A percentile compares a stretch with the other conserved stretches of the same genome.
phyloP scores from a whole-genome alignment of 30 jellyfish, hydroid and myxozoan species.

The Mastigias papua region DNA sequence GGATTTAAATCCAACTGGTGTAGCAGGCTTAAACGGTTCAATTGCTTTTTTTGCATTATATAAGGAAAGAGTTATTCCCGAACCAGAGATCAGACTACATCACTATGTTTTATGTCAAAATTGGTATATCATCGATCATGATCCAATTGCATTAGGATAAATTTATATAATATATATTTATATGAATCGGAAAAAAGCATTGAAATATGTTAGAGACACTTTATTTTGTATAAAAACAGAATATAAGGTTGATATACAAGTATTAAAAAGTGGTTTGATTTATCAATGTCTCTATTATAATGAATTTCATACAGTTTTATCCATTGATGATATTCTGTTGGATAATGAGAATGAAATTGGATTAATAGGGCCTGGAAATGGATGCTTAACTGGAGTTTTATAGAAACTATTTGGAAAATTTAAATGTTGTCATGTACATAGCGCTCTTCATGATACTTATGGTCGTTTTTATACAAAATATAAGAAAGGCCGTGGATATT shows the following conservation, averaged over 20 bases:
- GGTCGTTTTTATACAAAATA: slow-evolving; percentile 12
- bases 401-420: background rate
- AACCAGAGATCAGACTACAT: slow-evolving; percentile 16
- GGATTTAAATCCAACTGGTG: slow-evolving; percentile 45
- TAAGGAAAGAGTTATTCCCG: background rate
- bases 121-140: slow-evolving; percentile 7
- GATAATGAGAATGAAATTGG: background rate
- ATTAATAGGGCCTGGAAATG: slow-evolving; percentile 4
- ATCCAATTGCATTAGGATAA: background rate
- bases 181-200: background rate
- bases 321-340: background rate
- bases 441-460: slow-evolving; percentile 4
- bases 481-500: background rate
- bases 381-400: background rate
- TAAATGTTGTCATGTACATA: slow-evolving; percentile 24
- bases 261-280: background rate
- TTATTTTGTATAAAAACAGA: background rate
- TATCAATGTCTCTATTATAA: background rate
- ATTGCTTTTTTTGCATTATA: slow-evolving; percentile 30
- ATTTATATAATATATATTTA: background rate
- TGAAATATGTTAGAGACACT: background rate
- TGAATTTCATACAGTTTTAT: too few species aligned
- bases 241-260: background rate
- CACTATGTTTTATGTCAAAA: slow-evolving; percentile 8
- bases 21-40: slow-evolving; percentile 21